Evolutionary conservation across 2,888 invertebrate genomes (phyloP), one percentile per base, ranked within the genome.

Genomic region (Morpho deidamia): DNA sequence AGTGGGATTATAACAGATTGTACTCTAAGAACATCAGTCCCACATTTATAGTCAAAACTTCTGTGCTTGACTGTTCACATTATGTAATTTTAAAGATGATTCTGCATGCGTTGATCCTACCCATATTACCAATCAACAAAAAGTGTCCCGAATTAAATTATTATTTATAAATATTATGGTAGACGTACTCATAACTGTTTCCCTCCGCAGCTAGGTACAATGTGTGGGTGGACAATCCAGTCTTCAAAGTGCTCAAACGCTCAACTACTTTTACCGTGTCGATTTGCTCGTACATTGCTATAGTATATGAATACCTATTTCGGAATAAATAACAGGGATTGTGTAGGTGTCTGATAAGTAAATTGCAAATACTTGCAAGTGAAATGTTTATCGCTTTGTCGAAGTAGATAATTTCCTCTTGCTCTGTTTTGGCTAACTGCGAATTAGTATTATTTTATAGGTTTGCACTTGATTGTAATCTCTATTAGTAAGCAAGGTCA

Each of bases 221-320:
- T 33, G 61, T 51, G 65, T 66, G 51, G 65, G 65, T 52, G 59
- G 61, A 63, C 55, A 55, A 42, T 54, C 61, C 58, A 58, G 56
- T 56, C 55, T 23, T 23, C 23, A 23, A 23, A 23, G 23, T 23
- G 23, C 23, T 48, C 55, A 46, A 42, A 51, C 57, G 50, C 45
- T 48, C 52, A 52, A 49, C 43, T 47, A 47, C 51, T 51, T 52
- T 54, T 51, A 46, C 55, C 33, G 37, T 41, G 51, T 47, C 34
- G 43, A 50, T 50, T 55, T 53, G 35, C 14, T n/a, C 46, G 7
- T 14, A 11, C 42, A 44, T 40, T 51, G n/a, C 35, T 39, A 44
- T 48, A 41, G 40, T 53, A 35, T 44, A 44, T 37, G 40, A n/a
- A 41, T 40, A 39, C 51, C 44, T 41, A 40, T 38, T 44, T 42